Evolutionary conservation across 2,888 invertebrate species (phyloP), one percentile per base, ranked within the genome.

Genomic region (Eupithecia centaureata): DNA sequence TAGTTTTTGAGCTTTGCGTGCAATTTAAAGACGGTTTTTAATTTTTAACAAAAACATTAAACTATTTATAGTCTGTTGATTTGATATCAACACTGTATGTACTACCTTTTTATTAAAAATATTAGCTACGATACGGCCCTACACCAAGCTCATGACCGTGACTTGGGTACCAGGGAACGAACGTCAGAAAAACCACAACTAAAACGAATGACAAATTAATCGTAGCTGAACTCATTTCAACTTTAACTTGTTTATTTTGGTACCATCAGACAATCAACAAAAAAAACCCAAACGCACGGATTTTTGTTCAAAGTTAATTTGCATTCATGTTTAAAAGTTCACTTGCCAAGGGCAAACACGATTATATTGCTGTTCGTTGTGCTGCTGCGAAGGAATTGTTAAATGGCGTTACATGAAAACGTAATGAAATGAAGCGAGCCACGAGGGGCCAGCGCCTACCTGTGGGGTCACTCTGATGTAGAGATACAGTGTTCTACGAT

Each of bases 321-420:
- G 68, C 59, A 56, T 51, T 61, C 65, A 64, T 61, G 56, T 57
- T 38, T 57, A 52, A 65, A 64, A 61, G 62, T 33, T 18, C n/a
- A 30, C 22, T 38, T 22, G 60, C 38, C 65, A 54, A 60, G 60
- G 61, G 54, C 35, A 35, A 32, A 61, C 35, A 32, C 68, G 68
- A 67, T 68, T 70, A 66, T 65, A 71, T 62, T 59, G 68, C 64
- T 63, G 65, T 65, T 61, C 68, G 63, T 63, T 62, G 65, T 61
- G 61, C 47, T 42, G 59, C 62, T 61, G 63, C 38, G 66, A 61
- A 68, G 64, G 68, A 63, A 70, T 67, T 73, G 73, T 73, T 73
- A 68, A 72, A 66, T 63, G 67, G 30, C 42, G 62, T 70, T 72
- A 75, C 75, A 75, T 73, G 75, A 71, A 72, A 73, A 73, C 67